Percentiles rank a stretch among this genome's conserved stretches.
Evolutionary conservation across 37 sponge, comb jelly and placozoan species (phyloP).

Genomic region (Hormiphora californensis): DNA sequence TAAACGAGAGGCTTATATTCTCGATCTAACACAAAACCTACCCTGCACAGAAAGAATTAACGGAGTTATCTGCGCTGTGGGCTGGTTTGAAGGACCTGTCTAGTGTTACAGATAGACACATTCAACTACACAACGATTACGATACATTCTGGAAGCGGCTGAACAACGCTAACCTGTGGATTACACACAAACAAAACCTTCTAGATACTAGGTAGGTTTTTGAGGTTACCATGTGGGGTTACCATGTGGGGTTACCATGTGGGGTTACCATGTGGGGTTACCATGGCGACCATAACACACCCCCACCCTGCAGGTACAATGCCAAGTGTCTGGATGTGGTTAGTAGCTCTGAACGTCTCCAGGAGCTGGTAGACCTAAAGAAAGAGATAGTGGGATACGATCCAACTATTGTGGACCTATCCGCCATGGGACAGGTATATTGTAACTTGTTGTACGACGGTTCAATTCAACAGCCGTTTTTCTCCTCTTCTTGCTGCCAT

Average conservation of each 20-base stretch:
- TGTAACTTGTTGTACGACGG: no score
- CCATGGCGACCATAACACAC: no score
- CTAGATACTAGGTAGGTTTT: neutral
- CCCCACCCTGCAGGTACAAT: conserved; percentile 50
- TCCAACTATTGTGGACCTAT: neutral
- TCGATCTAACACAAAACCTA: no score
- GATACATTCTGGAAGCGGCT: neutral
- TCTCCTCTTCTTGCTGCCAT: no score
- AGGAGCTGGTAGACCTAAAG: conserved; percentile 27
- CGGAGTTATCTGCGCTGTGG: conserved; percentile 17
- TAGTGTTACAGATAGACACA: conserved; percentile 7
- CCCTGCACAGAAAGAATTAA: neutral
- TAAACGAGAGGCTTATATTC: no score
- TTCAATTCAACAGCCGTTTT: no score
- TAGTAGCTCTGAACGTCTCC: neutral
- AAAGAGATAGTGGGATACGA: conserved; percentile 30
- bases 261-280: no score
- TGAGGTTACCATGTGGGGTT: neutral
- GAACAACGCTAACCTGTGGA: conserved; percentile 35
- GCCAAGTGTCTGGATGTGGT: conserved; percentile 41
- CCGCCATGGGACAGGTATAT: neutral
- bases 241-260: neutral
- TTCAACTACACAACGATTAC: conserved; percentile 14
- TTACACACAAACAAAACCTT: neutral
- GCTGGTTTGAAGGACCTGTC: conserved; percentile 16